Percentiles rank a stretch among this genome's conserved stretches.
Evolutionary conservation across 1,140 invertebrate species (phyloP).

Genomic region (Drosophila simulans): DNA sequence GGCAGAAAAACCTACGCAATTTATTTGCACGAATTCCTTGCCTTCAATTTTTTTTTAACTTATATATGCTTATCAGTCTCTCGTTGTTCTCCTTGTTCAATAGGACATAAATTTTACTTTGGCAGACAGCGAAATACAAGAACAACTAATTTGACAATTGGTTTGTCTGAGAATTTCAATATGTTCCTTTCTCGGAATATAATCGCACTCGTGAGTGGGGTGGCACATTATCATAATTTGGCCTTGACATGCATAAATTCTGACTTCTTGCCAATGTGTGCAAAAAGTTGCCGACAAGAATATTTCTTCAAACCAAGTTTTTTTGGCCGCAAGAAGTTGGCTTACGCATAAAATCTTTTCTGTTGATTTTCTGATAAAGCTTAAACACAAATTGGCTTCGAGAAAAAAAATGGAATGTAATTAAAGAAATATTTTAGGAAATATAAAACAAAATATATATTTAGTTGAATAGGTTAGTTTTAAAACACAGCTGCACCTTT

Average conservation of each 20-base stretch:
- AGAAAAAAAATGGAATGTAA: too few species aligned
- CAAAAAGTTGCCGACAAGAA: conserved; percentile 55
- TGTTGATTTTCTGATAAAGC: conserved; percentile 1
- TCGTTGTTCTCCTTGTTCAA: neutral
- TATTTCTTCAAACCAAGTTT: conserved; percentile 42
- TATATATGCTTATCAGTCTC: conserved; percentile 28
- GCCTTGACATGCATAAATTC: conserved; percentile 56
- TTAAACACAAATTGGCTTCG: conserved; percentile 43
- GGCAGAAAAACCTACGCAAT: conserved; percentile 28
- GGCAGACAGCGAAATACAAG: conserved; percentile 29
- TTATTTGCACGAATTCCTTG: conserved; percentile 32
- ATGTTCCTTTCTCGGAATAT: conserved; percentile 40
- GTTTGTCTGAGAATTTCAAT: conserved; percentile 78
- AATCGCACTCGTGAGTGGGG: neutral
- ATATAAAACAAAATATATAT: too few species aligned
- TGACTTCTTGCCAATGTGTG: conserved; percentile 31
- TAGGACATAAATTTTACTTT: conserved; percentile 45
- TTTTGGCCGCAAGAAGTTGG: conserved; percentile 35
- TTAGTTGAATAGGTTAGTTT: neutral
- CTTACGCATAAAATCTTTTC: conserved; percentile 14
- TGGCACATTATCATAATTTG: conserved; percentile 60
- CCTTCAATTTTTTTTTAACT: conserved; percentile 15
- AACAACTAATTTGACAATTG: conserved; percentile 60
- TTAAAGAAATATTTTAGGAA: too few species aligned
- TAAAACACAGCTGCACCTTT: too few species aligned